These are phyloP conservation scores for Kuschelorhynchus macadamiae DNA, from an alignment of 2,888 invertebrate genomes.

Conservation along the genomic window DNA sequence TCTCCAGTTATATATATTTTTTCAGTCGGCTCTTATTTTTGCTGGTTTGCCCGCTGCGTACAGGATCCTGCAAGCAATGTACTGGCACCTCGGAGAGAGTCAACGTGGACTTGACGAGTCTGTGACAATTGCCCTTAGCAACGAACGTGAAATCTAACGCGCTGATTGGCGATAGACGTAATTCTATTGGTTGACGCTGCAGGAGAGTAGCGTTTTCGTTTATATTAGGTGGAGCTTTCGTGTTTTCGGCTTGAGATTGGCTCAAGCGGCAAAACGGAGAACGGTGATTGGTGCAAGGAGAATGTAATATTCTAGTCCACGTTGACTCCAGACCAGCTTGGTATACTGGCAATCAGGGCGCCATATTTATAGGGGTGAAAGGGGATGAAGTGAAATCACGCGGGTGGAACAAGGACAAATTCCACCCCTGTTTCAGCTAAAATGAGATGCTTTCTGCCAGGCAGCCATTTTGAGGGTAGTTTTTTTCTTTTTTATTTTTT, in stretches of 20 bases:
- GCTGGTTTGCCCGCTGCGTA: conserved; percentile 69
- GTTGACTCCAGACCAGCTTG: conserved; percentile 67
- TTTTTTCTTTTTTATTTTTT: conserved; percentile 71
- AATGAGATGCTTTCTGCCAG: conserved; percentile 72
- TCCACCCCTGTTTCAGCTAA: conserved; percentile 70
- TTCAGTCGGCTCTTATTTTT: conserved; percentile 69
- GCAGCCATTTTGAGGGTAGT: conserved; percentile 83
- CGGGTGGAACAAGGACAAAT: conserved; percentile 70
- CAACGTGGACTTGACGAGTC: conserved; percentile 66
- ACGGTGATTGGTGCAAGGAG: conserved; percentile 44
- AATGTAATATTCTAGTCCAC: conserved; percentile 60
- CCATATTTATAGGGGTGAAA: conserved; percentile 71
- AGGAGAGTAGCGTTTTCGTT: conserved; percentile 63
- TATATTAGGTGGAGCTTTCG: conserved; percentile 61
- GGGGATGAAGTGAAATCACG: conserved; percentile 70
- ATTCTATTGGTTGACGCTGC: conserved; percentile 53
- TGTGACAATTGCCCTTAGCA: conserved; percentile 62
- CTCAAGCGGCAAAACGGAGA: conserved; percentile 53
- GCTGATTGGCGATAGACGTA: conserved; percentile 59
- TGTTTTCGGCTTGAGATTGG: conserved; percentile 44
- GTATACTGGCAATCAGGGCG: conserved; percentile 71
- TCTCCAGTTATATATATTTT: conserved; percentile 68
- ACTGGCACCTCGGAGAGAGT: conserved; percentile 68
- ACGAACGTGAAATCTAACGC: conserved; percentile 59
- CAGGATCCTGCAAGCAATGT: conserved; percentile 68